Base-by-base conservation (phyloP, 2,888 invertebrate genomes). In the Drosophila meridiana region DNA sequence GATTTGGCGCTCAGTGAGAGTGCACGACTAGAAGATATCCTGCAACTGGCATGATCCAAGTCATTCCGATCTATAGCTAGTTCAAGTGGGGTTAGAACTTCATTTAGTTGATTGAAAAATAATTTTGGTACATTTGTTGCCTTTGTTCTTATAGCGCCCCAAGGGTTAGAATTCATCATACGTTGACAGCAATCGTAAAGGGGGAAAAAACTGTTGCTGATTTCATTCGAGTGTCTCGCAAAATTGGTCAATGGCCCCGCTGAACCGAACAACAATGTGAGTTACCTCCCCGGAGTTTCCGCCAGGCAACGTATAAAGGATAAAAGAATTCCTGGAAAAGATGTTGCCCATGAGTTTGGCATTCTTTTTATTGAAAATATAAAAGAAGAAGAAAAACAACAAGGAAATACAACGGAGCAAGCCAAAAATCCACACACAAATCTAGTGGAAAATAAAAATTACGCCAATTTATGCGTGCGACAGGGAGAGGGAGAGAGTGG, bases 381-480 rank as follows among this genome's bases (percentile, higher is more conserved):
- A 20, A 20, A 20, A 20, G 20, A 20, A 20, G 20, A 20, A 20
- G 20, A 20, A 20, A 20, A 20, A 20, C 20, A 63, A 20, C 32
- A 32, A 11, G n/a, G n/a, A 47, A 14, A 52, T 13, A 52, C 32
- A 38, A 8, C 45, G 30, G 9, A 5, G 58, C 47, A 55, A 63
- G 57, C 53, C 45, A 63, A 61, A 75, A 76, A 75, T 75, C 66
- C 80, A 67, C 80, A 69, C 80, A 64, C 80, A 80, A 78, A 78
- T 78, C 78, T 80, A 78, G 69, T 76, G 78, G 78, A 78, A 78
- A 78, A 80, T 80, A 80, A 80, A 78, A 78, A 78, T 76, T 76
- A 69, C 71, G 50, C 36, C 76, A 78, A 76, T 80, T 78, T 80
- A 66, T 71, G 66, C 40, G 68, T n/a, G 45, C 47, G 43, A 60